Base-by-base conservation (phyloP, 2,113 vertebrate genomes). In the Embiotoca jacksoni region DNA sequence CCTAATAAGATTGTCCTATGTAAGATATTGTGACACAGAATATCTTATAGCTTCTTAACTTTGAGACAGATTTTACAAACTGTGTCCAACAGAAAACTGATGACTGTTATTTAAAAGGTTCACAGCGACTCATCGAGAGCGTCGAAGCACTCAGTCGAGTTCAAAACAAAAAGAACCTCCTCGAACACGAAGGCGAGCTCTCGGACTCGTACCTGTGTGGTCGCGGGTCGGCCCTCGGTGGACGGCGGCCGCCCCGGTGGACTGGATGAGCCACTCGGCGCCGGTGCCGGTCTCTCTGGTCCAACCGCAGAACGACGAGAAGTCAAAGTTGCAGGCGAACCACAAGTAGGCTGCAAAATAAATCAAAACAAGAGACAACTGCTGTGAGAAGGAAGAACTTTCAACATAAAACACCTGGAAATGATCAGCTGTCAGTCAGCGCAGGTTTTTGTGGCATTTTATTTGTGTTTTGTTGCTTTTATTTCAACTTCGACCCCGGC, bases 291-390 rank as follows among this genome's bases (percentile, higher is more conserved):
- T 88, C 78, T 98, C 97, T 0, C 91, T 94, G 75, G 94, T 96
- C 98, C 98, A 99, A 47, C 95, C 96, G 81, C 98, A 99, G 89
- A 96, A 94, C 0, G 97, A 97, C 50, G 96, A 95, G 61, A 94
- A 96, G 89, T 98, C 97, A 87, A 99, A 99, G 88, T 94, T 95
- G 85, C 98, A 99, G 91, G 96, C 96, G 71, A 98, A 97, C 92
- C 95, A 97, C 50, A 96, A 90, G 15, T 96, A 94, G 0, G 80
- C 94, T 95, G 83, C 31, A 53, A 3, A 1, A 5, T 23, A 23
- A 23, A 23, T 23, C 23, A 23, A 23, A 23, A 23, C 23, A 9
- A 69, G 36, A 78, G 6, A 69, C 9, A 67, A 4, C 4, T 14
- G 14, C 36, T 16, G 2, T 85, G 8, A 41, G 1, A 50, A 39